Evolutionary conservation across 37 sponge, comb jelly and placozoan genomes (phyloP), one percentile per base, ranked within the genome.

Genomic region (Aphrocallistes beatrix): DNA sequence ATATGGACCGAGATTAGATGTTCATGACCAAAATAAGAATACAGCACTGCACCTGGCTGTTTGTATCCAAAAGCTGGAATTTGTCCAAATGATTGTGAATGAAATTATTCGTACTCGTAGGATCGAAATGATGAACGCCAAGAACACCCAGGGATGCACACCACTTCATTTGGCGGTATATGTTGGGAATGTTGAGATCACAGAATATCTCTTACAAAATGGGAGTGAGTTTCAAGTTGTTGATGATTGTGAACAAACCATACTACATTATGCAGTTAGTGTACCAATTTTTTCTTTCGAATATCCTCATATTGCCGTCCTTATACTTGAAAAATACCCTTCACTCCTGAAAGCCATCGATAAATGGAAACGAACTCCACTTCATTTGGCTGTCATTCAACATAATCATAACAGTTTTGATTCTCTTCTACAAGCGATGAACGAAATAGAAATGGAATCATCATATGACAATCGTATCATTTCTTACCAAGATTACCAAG

Each of bases 1-100:
- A 30, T 60, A 60, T 60, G 21, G 21, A 13, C 75, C 75, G n/a
- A 60, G 75, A 3, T 30, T 60, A 25, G 75, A 60, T 21, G 75
- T 13, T 25, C 10, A 60, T 25, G 75, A 60, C n/a, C 8, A 3
- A 8, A 6, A 19, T 60, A 30, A 30, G 8, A 6, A 60, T 30
- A 60, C 75, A 60, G 75, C 75, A 60, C 75, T 60, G 21, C 75
- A 60, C 75, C n/a, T 25, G 10, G 75, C 75, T 3, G 75, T 60
- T 25, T 60, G 10, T 60, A 32, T 28, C 6, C 28, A 60, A 60
- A 13, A 60, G 10, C 75, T 60, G 3, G 32, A 60, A 60, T 25
- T 60, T 60, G 75, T 60, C 1, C 1, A 60, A 19, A 13, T 25
- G 75, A 28, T 60, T 25, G 34, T 60, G 10, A 32, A 6, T 28